Conservation (phyloP, 2,113 vertebrate genomes). For the Collichthys lucidus region DNA sequence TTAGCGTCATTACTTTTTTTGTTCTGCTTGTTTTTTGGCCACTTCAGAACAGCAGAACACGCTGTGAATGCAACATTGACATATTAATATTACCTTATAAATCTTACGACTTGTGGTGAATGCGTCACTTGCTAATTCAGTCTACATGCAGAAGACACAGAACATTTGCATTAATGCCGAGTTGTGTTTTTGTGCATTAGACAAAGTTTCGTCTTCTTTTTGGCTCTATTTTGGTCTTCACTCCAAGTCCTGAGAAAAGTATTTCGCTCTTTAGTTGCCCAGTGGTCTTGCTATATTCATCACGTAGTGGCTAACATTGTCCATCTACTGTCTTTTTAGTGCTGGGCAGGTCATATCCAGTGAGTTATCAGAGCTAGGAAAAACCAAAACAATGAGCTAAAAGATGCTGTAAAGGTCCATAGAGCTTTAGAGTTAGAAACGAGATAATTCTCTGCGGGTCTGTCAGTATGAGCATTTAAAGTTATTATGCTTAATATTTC, state of each 20-base stretch:
- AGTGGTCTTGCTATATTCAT: too few species aligned
- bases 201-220: background rate
- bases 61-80: background rate
- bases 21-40: background rate
- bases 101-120: background rate
- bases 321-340: too few species aligned
- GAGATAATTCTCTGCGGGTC: background rate
- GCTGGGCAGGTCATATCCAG: too few species aligned
- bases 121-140: too few species aligned
- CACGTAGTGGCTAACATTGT: too few species aligned
- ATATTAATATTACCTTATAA: background rate
- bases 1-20: background rate
- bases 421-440: background rate
- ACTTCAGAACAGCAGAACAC: background rate
- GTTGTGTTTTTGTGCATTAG: background rate
- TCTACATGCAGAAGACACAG: background rate
- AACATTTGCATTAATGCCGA: too few species aligned
- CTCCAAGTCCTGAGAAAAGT: too few species aligned
- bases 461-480: background rate
- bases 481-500: background rate
- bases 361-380: background rate
- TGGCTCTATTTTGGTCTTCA: background rate
- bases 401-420: background rate
- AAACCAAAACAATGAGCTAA: constrained; percentile 23
- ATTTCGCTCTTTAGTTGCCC: too few species aligned